These are phyloP conservation scores for Dicerorhinus sumatrensis DNA, from an alignment of 2,113 vertebrate species.

Conservation along the genomic window DNA sequence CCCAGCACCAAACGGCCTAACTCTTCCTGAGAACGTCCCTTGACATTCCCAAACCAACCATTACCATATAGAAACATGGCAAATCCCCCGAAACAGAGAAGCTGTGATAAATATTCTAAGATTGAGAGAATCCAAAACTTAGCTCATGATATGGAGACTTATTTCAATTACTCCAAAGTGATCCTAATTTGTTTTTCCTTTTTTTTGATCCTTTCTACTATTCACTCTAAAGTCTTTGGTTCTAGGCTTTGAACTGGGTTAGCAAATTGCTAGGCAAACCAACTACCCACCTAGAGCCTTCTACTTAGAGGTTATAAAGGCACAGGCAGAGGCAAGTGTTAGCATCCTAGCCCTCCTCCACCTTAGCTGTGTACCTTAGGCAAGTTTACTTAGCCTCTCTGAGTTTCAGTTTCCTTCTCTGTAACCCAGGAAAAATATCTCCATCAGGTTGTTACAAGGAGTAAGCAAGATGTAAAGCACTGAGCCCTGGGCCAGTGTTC, in stretches of 20 bases:
- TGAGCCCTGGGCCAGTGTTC: neutral
- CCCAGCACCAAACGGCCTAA: slow-evolving; percentile 52
- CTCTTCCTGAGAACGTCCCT: slow-evolving; percentile 46
- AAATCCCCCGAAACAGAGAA: neutral
- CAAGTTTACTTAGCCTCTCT: neutral
- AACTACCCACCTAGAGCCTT: neutral
- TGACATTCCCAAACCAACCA: slow-evolving; percentile 19
- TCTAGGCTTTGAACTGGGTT: neutral
- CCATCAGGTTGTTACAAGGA: neutral
- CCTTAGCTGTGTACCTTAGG: neutral
- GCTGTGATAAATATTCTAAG: neutral
- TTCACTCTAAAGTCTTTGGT: neutral
- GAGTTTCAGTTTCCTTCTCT: neutral
- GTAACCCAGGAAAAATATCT: neutral
- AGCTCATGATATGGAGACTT: neutral
- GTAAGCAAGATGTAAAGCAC: neutral
- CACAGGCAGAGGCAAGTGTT: neutral
- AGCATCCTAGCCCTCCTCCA: neutral
- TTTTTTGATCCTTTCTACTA: neutral
- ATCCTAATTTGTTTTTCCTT: neutral
- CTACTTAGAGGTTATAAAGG: neutral
- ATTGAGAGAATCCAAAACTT: neutral
- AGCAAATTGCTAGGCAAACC: neutral
- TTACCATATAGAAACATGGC: neutral
- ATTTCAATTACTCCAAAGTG: neutral